These are phyloP conservation scores for Danionella dracula DNA, from an alignment of 2,797 vertebrate genomes.

Conservation along the genomic window DNA sequence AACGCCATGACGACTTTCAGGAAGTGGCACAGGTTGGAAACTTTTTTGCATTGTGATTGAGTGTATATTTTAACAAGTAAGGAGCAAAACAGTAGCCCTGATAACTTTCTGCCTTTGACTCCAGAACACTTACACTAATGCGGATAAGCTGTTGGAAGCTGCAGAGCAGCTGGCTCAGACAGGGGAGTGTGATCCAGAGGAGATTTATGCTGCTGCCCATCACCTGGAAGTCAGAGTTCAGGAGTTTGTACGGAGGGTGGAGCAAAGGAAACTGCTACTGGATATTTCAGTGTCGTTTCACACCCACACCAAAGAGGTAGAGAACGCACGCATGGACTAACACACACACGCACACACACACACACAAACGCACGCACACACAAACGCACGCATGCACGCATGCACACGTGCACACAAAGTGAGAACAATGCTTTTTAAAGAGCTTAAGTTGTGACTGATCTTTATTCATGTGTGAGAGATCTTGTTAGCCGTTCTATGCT, in stretches of 20 bases:
- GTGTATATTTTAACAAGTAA: background rate
- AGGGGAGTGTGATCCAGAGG: slow-evolving; percentile 85
- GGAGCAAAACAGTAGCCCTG: background rate
- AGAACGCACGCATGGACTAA: too few species aligned
- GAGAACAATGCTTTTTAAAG: background rate
- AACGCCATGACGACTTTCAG: slow-evolving; percentile 95
- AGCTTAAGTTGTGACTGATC: background rate
- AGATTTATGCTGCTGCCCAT: slow-evolving; percentile 86
- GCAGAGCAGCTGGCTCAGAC: slow-evolving; percentile 85
- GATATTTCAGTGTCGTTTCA: slow-evolving; percentile 98
- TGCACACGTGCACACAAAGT: background rate
- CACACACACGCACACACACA: too few species aligned
- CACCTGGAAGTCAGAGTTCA: slow-evolving; percentile 72
- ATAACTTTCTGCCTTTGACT: background rate
- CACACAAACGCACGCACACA: slow-evolving; percentile 55
- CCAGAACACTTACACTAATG: slow-evolving; percentile 51
- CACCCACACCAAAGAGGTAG: slow-evolving; percentile 97
- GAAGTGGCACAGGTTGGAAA: slow-evolving; percentile 47
- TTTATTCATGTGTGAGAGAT: background rate
- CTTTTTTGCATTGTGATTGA: background rate
- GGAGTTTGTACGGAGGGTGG: slow-evolving; percentile 91
- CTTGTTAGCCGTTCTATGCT: background rate
- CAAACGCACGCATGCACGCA: slow-evolving; percentile 31
- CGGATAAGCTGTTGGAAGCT: slow-evolving; percentile 71
- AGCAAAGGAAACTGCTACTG: slow-evolving; percentile 92